Base-by-base conservation (phyloP, 2,888 invertebrate species). In the Gonocerus acuteangulatus region DNA sequence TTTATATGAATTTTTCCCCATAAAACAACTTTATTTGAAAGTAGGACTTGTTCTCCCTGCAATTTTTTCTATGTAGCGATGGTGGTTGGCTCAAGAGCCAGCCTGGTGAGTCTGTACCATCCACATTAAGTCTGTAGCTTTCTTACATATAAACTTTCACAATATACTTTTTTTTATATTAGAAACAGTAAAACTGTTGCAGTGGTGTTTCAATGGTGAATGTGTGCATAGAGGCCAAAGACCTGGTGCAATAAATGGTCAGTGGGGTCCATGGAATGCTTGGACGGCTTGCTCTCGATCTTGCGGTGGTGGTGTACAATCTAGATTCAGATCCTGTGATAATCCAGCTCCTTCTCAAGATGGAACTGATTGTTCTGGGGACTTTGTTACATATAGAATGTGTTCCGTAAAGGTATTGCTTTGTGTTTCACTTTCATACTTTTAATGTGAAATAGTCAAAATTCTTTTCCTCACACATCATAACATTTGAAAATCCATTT, bases 261-360 rank as follows among this genome's bases (percentile, higher is more conserved):
- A 81, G 66, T 85, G 85, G 85, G 81, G 83, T 2, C 75, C 78
- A 58, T 85, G 83, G 83, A 77, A 78, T 2, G 68, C 72, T 1
- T 83, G 81, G 79, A 76, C 79, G 39, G 70, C 75, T 7, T 93
- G 93, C 70, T 86, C 89, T 42, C 77, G 90, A 51, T 81, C 82
- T 0, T 93, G 93, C 73, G 91, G 90, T 0, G 91, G 92, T 2
- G 93, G 93, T 4, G 81, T 93, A 4, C 83, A 83, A 71, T 81
- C 80, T 67, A 82, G 85, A 9, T 76, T 79, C 49, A 77, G 92
- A 3, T 80, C 82, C 64, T 93, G 93, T 73, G 81, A 89, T 72
- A 82, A 78, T 67, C 92, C 92, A 0, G 71, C 77, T 71, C 86
- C 86, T 0, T 74, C 77, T 57, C 81, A 85, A 68, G 84, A 85